Conservation (phyloP, 2,797 vertebrate species). For the Microctenopoma steveboyesi region DNA sequence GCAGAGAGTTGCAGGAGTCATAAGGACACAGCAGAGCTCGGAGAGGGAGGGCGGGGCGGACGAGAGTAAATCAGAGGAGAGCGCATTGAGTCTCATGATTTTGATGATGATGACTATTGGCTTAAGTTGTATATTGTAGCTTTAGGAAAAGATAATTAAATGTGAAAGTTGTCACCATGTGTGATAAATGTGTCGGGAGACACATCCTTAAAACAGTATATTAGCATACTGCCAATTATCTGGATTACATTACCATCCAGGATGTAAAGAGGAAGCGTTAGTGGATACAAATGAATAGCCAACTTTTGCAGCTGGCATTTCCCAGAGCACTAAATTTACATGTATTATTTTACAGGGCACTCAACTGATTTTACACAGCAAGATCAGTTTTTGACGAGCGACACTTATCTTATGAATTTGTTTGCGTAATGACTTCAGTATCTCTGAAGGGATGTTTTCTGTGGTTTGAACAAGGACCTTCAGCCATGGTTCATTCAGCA, state of each 20-base stretch:
- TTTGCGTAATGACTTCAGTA: not conserved
- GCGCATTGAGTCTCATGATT: not conserved
- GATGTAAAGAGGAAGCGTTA: slow-evolving; percentile 2
- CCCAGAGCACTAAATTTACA: slow-evolving; percentile 7
- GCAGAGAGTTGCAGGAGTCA: too few relatives aligned
- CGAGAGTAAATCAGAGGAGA: too few relatives aligned
- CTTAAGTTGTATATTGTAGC: not conserved
- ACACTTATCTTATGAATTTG: not conserved
- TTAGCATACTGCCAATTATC: not conserved
- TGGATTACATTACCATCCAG: slow-evolving; percentile 1
- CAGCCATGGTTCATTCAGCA: too few relatives aligned
- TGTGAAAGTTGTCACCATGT: not conserved
- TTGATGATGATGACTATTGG: too few relatives aligned
- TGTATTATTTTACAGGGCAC: not conserved
- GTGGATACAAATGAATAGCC: not conserved
- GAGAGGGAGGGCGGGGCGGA: too few relatives aligned
- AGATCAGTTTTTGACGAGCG: not conserved
- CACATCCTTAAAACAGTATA: not conserved
- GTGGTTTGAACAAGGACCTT: not conserved
- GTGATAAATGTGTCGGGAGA: not conserved
- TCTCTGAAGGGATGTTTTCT: not conserved
- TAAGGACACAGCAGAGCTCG: too few relatives aligned
- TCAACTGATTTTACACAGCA: not conserved
- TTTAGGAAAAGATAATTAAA: slow-evolving; percentile 3
- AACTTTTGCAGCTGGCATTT: slow-evolving; percentile 4